Conservation (phyloP, 1,140 invertebrate species). For the Drosophila rufa region DNA sequence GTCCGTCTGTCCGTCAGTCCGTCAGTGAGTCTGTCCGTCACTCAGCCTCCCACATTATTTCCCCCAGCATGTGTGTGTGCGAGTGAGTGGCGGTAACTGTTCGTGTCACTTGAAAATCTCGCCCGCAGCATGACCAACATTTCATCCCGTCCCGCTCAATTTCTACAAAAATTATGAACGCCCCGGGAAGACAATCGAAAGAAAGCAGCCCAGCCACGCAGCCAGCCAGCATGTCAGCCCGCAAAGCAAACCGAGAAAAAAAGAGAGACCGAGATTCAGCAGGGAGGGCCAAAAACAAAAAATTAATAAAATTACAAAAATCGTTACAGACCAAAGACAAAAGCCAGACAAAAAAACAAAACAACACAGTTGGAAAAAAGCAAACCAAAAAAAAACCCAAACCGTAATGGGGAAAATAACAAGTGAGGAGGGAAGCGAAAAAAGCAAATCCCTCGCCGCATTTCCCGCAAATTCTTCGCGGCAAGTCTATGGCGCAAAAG, state of each 20-base stretch:
- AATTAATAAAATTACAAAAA: conserved; percentile 67
- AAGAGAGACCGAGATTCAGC: background rate
- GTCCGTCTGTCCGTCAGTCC: conserved; percentile 9
- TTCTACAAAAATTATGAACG: conserved; percentile 37
- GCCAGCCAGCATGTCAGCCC: background rate
- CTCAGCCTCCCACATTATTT: conserved; percentile 14
- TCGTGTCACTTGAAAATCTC: conserved; percentile 66
- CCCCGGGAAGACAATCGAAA: conserved; percentile 46
- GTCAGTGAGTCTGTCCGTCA: background rate
- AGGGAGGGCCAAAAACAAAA: conserved; percentile 17
- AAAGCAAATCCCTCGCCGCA: conserved; percentile 31
- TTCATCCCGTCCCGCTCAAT: conserved; percentile 30
- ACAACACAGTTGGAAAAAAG: background rate
- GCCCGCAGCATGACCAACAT: conserved; percentile 71
- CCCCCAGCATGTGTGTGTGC: conserved; percentile 6
- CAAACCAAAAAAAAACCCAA: background rate
- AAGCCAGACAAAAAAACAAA: conserved; percentile 26
- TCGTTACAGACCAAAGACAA: conserved; percentile 38
- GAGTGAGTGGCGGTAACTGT: conserved; percentile 34
- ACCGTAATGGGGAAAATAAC: conserved; percentile 11
- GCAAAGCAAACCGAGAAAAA: conserved; percentile 7
- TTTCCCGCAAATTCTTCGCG: conserved; percentile 19
- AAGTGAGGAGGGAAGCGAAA: conserved; percentile 6
- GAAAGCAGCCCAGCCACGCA: conserved; percentile 29
- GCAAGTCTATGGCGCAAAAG: conserved; percentile 37